These are phyloP conservation scores for Malacosoma neustria DNA, from an alignment of 2,888 invertebrate species.

Conservation along the genomic window DNA sequence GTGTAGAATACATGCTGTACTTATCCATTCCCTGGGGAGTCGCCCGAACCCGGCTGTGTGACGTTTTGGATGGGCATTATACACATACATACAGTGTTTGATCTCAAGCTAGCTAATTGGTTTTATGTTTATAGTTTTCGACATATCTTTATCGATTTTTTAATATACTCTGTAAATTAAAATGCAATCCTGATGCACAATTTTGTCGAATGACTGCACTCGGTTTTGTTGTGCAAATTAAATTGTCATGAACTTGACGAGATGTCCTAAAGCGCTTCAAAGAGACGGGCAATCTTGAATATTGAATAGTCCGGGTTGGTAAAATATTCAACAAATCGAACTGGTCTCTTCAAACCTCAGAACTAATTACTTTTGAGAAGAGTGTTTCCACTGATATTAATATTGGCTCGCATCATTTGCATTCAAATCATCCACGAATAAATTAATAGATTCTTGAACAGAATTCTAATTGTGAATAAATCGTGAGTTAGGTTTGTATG, in stretches of 20 bases:
- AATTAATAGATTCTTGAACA: neutral
- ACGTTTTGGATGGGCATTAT: no score
- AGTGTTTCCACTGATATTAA: conserved; percentile 33
- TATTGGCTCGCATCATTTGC: conserved; percentile 17
- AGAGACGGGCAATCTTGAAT: conserved; percentile 45
- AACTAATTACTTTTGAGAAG: conserved; percentile 39
- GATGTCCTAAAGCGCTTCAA: conserved; percentile 33
- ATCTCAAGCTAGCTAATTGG: no score
- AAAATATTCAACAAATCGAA: conserved; percentile 55
- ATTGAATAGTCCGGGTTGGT: conserved; percentile 54
- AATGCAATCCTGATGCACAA: no score
- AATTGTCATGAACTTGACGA: conserved; percentile 49
- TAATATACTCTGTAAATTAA: no score
- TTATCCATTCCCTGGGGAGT: no score
- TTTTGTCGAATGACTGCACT: conserved; percentile 24
- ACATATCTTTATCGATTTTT: no score
- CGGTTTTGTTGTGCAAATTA: conserved; percentile 43
- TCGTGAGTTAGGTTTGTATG: no score
- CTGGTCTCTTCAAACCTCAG: conserved; percentile 20
- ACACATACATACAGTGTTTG: no score
- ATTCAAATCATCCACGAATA: conserved; percentile 10
- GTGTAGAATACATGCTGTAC: no score
- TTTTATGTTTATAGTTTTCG: no score
- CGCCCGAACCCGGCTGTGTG: no score
- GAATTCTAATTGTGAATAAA: neutral